Evolutionary conservation across 2,113 vertebrate genomes (phyloP), one percentile per base, ranked within the genome.

Genomic region (Rhineura floridana): DNA sequence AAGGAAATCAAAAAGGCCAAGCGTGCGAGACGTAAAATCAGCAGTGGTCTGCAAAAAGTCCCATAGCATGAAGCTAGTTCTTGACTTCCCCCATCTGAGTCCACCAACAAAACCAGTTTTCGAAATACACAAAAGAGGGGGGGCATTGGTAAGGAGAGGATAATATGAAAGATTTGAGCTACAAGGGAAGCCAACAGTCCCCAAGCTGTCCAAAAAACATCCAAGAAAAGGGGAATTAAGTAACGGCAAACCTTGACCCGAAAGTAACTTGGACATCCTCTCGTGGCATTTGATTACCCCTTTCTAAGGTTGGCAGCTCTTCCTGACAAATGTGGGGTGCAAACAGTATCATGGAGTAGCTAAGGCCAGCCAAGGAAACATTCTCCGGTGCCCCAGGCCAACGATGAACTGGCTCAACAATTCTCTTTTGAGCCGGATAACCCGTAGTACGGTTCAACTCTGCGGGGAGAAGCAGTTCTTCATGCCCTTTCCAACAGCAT

Each of bases 371-470:
- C 25, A 30, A 50, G 25, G 36, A 63, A 33, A 10, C 11, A 0
- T 39, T 2, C 13, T 36, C 12, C 33, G 2, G 48, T 52, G 30
- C 55, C 3, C 21, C 55, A 59, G 2, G 25, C 42, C 73, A 48
- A 36, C 15, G 17, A 36, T 13, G 50, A n/a, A 33, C 9, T 21
- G n/a, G 77, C 90, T 85, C 52, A 28, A 63, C 73, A 25, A 7
- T 33, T 15, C 23, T 84, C 72, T n/a, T n/a, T 75, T 84, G 69
- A 86, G 84, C 82, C 28, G 13, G 19, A n/a, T 3, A 2, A 28
- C n/a, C 33, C 8, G 39, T 13, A n/a, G n/a, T n/a, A n/a, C 0
- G 0, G 0, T 50, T 82, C 84, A 83, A 11, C 28, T 50, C 76
- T 6, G 28, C 13, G 44, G 2, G 67, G 33, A 87, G 87, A 62